Evolutionary conservation across 2,888 invertebrate genomes (phyloP).

Genomic region (Criorhina ranunculi): DNA sequence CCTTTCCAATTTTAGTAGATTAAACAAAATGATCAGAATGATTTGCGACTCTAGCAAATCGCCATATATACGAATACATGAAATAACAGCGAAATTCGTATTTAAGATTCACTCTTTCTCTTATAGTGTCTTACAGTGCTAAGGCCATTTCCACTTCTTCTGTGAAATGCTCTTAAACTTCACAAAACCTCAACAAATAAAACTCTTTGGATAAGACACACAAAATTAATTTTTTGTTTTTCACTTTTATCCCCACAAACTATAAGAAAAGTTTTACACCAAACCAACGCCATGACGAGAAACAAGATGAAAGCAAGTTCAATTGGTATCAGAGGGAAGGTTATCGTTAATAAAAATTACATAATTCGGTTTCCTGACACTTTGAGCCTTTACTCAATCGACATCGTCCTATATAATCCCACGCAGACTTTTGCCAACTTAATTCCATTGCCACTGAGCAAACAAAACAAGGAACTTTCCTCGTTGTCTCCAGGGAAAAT

Average conservation of each 20-base stretch:
- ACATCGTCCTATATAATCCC: neutral
- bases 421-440: neutral
- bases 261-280: neutral
- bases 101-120: no score
- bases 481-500: constrained; percentile 12
- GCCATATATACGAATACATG: no score
- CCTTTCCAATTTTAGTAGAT: no score
- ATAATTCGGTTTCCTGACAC: neutral
- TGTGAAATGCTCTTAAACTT: no score
- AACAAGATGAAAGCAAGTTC: constrained; percentile 3
- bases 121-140: no score
- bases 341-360: neutral
- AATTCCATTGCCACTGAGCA: neutral
- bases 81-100: no score
- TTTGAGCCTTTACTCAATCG: neutral
- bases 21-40: no score
- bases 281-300: neutral
- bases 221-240: neutral
- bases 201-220: neutral
- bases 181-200: no score
- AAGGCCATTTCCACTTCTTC: no score
- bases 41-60: no score
- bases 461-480: constrained; percentile 19
- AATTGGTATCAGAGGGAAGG: neutral
- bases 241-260: neutral